These are phyloP conservation scores for Gallinago paraguaiae DNA, from an alignment of 2,113 vertebrate species.

Conservation along the genomic window DNA sequence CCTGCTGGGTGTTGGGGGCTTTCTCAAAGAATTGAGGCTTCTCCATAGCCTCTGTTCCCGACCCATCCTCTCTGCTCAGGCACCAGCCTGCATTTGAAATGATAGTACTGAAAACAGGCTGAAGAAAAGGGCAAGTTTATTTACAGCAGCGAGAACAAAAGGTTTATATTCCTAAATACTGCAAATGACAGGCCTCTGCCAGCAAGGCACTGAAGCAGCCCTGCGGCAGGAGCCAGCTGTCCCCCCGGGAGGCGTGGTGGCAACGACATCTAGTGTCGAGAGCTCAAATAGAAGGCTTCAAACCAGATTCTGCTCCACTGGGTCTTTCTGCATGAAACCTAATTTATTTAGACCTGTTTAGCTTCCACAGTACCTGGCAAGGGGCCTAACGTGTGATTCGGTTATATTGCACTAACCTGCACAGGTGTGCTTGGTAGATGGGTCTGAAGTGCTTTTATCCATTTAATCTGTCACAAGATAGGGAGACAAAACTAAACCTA, in stretches of 20 bases:
- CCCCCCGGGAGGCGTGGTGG: background rate
- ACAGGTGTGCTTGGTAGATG: background rate
- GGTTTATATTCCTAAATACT: background rate
- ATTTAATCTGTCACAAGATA: background rate
- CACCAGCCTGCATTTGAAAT: background rate
- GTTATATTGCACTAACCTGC: background rate
- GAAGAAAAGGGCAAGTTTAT: background rate
- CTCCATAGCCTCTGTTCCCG: background rate
- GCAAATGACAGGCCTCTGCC: background rate
- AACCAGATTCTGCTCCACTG: background rate
- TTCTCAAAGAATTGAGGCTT: background rate
- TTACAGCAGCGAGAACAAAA: background rate
- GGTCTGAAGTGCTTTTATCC: background rate
- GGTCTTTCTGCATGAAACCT: background rate
- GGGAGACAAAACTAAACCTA: background rate
- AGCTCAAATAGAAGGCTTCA: background rate
- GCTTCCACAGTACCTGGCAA: background rate
- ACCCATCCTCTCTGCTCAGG: background rate
- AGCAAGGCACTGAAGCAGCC: background rate
- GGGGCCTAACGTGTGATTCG: background rate
- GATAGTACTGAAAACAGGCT: background rate
- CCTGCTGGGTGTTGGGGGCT: background rate
- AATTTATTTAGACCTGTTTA: background rate
- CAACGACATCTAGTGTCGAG: slow-evolving; percentile 12
- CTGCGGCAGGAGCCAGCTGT: background rate